These are phyloP conservation scores for Heptranchias perlo DNA, from an alignment of 2,113 vertebrate species.

Conservation along the genomic window DNA sequence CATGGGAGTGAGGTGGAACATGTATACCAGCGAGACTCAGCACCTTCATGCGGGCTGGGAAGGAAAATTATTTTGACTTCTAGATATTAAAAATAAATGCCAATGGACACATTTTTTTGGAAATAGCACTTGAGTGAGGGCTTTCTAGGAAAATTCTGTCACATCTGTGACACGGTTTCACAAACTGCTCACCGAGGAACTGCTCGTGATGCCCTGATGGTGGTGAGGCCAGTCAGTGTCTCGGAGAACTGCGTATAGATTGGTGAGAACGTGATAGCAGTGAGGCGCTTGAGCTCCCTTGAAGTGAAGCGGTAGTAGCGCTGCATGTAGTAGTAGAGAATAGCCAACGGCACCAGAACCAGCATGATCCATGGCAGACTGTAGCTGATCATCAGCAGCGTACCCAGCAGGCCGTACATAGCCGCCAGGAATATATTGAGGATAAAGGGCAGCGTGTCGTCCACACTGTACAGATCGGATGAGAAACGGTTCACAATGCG, in stretches of 20 bases:
- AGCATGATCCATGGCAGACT: conserved; percentile 82
- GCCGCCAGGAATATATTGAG: conserved; percentile 89
- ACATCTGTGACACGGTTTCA: background rate
- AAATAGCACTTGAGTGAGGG: background rate
- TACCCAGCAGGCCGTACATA: conserved; percentile 67
- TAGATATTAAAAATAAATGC: background rate
- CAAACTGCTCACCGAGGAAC: conserved; percentile 61
- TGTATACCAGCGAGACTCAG: background rate
- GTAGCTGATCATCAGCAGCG: conserved; percentile 73
- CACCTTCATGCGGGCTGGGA: background rate
- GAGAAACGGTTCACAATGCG: conserved; percentile 89
- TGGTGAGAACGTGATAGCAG: conserved; percentile 82
- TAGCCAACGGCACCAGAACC: conserved; percentile 66
- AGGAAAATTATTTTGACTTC: background rate
- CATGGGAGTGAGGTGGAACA: no score
- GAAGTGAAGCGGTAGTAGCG: conserved; percentile 77
- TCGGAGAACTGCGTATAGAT: conserved; percentile 92
- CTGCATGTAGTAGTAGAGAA: conserved; percentile 74
- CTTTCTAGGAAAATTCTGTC: background rate
- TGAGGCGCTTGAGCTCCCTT: conserved; percentile 83
- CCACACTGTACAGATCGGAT: conserved; percentile 81
- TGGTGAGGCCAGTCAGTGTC: conserved; percentile 77
- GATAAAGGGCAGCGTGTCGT: conserved; percentile 82
- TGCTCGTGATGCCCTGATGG: conserved; percentile 72
- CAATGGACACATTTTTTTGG: background rate